Evolutionary conservation across 2,113 vertebrate genomes (phyloP).

Genomic region (Solea solea): DNA sequence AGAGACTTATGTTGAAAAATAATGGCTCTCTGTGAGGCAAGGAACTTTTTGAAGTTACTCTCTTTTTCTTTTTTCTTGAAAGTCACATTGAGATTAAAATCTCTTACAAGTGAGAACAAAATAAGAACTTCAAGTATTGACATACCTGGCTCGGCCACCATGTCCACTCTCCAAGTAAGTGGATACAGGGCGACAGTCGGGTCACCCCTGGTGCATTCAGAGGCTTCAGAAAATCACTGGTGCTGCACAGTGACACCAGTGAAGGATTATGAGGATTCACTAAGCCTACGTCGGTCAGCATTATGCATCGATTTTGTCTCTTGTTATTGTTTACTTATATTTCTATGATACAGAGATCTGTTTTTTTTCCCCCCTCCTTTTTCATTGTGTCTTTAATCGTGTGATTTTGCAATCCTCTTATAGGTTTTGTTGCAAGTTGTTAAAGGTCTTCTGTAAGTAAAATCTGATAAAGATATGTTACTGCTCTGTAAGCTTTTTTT

Average conservation of each 20-base stretch:
- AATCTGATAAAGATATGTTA: neutral
- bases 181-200: conserved; percentile 40
- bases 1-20: too few relatives aligned
- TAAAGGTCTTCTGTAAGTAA: conserved; percentile 12
- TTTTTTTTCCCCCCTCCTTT: neutral
- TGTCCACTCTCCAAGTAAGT: conserved; percentile 53
- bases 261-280: conserved; percentile 66
- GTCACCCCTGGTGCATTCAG: conserved; percentile 62
- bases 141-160: conserved; percentile 43
- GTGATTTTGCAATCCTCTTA: too few relatives aligned
- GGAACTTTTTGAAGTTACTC: too few relatives aligned
- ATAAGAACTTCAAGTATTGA: conserved; percentile 48
- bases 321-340: conserved; percentile 50
- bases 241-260: conserved; percentile 61
- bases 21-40: too few relatives aligned
- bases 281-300: conserved; percentile 47
- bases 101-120: too few relatives aligned
- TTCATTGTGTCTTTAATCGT: neutral
- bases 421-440: neutral
- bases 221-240: conserved; percentile 70
- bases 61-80: too few relatives aligned
- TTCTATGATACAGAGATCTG: conserved; percentile 23
- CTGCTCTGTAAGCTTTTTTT: neutral
- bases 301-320: conserved; percentile 63
- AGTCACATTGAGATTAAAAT: too few relatives aligned